Percentiles rank a stretch among this genome's conserved stretches.
phyloP scores from a whole-genome alignment of 2,888 invertebrate species.

The Tinea semifulvella region DNA sequence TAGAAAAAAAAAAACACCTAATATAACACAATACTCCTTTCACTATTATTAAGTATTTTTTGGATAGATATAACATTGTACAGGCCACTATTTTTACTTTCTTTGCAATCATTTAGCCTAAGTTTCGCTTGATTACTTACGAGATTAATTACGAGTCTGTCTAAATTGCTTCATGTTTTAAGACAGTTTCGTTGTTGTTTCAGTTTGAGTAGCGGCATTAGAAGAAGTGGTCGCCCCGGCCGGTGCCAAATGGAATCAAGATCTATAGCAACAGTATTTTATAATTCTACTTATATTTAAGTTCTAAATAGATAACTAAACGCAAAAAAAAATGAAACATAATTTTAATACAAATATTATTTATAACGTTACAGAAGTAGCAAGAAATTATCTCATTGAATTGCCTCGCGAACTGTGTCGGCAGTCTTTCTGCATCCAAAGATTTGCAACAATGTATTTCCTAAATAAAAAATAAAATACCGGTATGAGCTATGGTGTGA shows the following conservation, averaged over 20 bases:
- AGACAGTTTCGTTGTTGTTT: too few relatives aligned
- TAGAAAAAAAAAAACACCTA: too few relatives aligned
- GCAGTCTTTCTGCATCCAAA: slow-evolving; percentile 11
- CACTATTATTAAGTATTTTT: too few relatives aligned
- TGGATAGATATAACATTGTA: too few relatives aligned
- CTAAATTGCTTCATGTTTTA: too few relatives aligned
- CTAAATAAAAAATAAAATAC: background rate
- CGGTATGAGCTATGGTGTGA: too few relatives aligned
- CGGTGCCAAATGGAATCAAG: slow-evolving; percentile 8
- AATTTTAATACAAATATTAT: background rate
- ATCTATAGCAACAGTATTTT: slow-evolving; percentile 12
- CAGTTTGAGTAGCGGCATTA: background rate
- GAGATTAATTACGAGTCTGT: too few relatives aligned
- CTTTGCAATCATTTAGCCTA: too few relatives aligned
- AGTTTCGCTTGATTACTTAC: too few relatives aligned
- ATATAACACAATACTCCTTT: too few relatives aligned
- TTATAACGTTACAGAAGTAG: slow-evolving; percentile 4
- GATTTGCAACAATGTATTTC: slow-evolving; percentile 3
- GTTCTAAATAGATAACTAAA: background rate
- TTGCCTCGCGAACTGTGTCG: slow-evolving; percentile 8
- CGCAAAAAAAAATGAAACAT: background rate
- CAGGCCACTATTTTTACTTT: too few relatives aligned
- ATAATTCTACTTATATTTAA: slow-evolving; percentile 5
- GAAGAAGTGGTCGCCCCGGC: background rate
- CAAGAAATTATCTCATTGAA: slow-evolving; percentile 3